Evolutionary conservation across 2,113 vertebrate genomes (phyloP).

Genomic region (Hipposideros armiger): DNA sequence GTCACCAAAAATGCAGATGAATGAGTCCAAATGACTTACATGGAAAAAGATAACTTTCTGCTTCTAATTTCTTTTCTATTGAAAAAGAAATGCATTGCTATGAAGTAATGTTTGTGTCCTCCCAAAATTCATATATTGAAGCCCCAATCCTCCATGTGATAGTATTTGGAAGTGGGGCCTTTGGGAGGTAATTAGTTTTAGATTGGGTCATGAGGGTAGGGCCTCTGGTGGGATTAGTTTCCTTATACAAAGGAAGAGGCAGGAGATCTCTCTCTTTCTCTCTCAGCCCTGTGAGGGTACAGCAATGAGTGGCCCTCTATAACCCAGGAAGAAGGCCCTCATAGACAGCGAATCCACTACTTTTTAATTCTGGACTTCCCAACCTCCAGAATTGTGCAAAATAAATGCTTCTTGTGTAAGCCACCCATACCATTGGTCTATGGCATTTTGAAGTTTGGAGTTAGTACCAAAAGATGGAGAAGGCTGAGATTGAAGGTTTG

Average conservation of each 20-base stretch:
- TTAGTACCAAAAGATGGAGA: background rate
- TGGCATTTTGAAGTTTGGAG: background rate
- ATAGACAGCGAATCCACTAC: background rate
- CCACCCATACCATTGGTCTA: background rate
- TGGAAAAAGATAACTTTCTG: background rate
- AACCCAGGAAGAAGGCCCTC: background rate
- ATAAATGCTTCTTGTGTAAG: background rate
- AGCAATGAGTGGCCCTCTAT: background rate
- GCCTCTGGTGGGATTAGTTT: background rate
- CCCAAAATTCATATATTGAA: background rate
- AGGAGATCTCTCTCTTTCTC: background rate
- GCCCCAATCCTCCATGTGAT: background rate
- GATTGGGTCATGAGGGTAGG: background rate
- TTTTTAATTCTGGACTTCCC: background rate
- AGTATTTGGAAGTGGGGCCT: background rate
- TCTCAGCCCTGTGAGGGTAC: background rate
- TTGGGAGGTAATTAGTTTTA: background rate
- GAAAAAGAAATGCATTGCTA: background rate
- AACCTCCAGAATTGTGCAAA: background rate
- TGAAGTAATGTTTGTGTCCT: background rate
- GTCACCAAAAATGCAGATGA: background rate
- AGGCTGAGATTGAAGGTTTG: background rate
- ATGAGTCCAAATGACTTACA: background rate
- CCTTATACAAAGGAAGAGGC: background rate
- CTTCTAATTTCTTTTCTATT: background rate